phyloP scores from a whole-genome alignment of 2,888 invertebrate genomes.

The Caenorhabditis angaria region DNA sequence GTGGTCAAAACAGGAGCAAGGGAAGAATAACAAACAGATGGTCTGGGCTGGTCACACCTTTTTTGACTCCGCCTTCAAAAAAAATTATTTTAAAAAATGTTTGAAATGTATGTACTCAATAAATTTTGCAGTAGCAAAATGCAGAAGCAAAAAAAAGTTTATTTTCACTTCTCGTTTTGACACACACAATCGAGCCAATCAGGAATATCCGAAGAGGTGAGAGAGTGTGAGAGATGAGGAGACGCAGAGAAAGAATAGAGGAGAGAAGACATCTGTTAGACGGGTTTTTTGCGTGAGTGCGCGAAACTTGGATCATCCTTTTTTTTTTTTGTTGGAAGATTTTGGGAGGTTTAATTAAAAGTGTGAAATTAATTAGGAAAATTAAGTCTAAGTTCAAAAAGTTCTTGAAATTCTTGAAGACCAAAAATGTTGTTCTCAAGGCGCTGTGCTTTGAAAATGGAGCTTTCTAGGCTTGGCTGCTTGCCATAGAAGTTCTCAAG shows the following conservation, averaged over 20 bases:
- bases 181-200: constrained; percentile 43
- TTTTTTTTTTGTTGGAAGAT: background rate
- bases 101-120: too few relatives aligned
- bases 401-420: too few relatives aligned
- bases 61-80: background rate
- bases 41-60: background rate
- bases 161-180: background rate
- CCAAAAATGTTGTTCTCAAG: too few relatives aligned
- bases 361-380: too few relatives aligned
- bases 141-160: too few relatives aligned
- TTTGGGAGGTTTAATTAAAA: too few relatives aligned
- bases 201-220: constrained; percentile 25
- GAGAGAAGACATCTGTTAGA: constrained; percentile 9
- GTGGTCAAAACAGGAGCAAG: background rate
- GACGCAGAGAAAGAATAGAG: constrained; percentile 7
- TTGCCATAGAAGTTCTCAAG: too few relatives aligned
- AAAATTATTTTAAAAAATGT: background rate
- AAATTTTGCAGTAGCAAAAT: too few relatives aligned
- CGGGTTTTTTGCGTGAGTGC: background rate
- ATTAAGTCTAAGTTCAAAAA: too few relatives aligned
- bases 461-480: too few relatives aligned
- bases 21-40: constrained; percentile 1
- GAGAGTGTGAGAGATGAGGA: constrained; percentile 25
- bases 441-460: too few relatives aligned
- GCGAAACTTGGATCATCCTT: background rate